phyloP scores from a whole-genome alignment of 2,797 vertebrate species.

The Dendrocincla fuliginosa region DNA sequence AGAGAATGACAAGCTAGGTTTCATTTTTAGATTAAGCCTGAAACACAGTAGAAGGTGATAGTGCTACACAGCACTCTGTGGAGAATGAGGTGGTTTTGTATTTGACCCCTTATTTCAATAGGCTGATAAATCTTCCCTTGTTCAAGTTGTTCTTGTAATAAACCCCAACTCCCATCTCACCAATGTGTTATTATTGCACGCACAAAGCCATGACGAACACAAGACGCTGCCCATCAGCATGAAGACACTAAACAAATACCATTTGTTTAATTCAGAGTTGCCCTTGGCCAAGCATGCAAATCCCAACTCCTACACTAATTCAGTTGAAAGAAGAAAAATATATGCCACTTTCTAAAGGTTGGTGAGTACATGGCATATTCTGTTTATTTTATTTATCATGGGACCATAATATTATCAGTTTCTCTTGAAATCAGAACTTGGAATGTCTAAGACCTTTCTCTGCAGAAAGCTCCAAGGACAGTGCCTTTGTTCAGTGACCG shows the following conservation, averaged over 20 bases:
- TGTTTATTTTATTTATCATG: neutral
- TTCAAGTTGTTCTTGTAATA: neutral
- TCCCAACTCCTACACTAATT: neutral
- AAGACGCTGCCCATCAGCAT: neutral
- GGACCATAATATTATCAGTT: neutral
- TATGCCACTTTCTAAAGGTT: neutral
- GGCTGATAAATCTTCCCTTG: neutral
- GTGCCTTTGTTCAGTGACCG: constrained; percentile 6
- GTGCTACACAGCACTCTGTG: neutral
- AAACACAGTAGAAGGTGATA: neutral
- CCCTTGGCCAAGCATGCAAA: neutral
- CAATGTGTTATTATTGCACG: neutral
- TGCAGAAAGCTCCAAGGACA: neutral
- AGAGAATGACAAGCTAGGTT: neutral
- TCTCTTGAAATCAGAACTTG: neutral
- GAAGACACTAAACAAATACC: neutral
- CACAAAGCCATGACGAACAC: neutral
- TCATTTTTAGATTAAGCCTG: constrained; percentile 34
- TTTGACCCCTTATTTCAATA: neutral
- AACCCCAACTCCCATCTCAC: neutral
- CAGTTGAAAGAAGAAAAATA: neutral
- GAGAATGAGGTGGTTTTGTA: neutral
- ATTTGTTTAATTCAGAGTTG: neutral
- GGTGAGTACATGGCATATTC: neutral
- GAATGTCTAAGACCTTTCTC: neutral